phyloP scores from a whole-genome alignment of 2,888 invertebrate species.

The Calliopum simillimum region DNA sequence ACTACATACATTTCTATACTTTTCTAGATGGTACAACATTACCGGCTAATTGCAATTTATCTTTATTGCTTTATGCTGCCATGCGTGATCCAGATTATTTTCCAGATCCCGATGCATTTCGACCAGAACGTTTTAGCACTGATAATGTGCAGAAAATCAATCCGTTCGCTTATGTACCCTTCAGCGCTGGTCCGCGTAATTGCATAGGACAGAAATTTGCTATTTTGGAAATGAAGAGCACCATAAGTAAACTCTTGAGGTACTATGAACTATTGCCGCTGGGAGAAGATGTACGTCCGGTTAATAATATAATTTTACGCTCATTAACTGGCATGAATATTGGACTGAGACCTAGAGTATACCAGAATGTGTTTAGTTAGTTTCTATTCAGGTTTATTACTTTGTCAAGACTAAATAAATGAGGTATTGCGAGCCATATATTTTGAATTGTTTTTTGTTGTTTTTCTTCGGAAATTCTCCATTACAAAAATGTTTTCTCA shows the following conservation, averaged over 20 bases:
- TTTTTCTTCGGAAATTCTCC: too few relatives aligned
- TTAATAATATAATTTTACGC: constrained; percentile 56
- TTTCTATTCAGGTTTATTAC: too few relatives aligned
- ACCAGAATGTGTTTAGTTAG: too few relatives aligned
- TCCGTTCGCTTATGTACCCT: constrained; percentile 60
- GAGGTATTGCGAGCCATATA: too few relatives aligned
- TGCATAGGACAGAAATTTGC: constrained; percentile 65
- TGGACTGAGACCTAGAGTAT: constrained; percentile 52
- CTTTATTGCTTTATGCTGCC: constrained; percentile 55
- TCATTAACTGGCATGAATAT: constrained; percentile 58
- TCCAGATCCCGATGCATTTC: constrained; percentile 57
- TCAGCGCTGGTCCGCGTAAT: constrained; percentile 63
- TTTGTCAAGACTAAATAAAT: too few relatives aligned
- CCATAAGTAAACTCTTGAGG: constrained; percentile 56
- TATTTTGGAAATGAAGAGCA: constrained; percentile 62
- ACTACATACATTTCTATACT: neutral
- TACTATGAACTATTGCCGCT: constrained; percentile 59
- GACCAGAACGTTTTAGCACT: constrained; percentile 58
- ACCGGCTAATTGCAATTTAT: constrained; percentile 55
- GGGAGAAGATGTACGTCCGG: constrained; percentile 53
- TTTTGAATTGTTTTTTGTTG: too few relatives aligned
- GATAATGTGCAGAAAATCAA: constrained; percentile 60
- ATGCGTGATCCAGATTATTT: constrained; percentile 58
- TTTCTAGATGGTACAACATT: constrained; percentile 56
- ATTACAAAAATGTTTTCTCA: too few relatives aligned